Conservation (phyloP, 1,140 invertebrate genomes). For the Lasaia peninsularis region DNA sequence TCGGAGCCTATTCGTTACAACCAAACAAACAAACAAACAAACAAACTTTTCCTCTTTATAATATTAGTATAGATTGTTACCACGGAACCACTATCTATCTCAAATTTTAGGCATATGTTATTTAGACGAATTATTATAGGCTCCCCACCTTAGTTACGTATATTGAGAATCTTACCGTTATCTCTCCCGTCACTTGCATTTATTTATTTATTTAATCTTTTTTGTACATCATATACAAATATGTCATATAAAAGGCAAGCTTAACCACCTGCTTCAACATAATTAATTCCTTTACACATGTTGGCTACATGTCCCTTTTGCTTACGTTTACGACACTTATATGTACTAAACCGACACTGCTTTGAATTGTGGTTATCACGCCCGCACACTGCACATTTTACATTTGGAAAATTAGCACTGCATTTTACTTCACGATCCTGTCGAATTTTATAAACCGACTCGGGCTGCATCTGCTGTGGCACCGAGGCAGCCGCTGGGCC, state of each 20-base stretch:
- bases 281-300: slow-evolving; percentile 27
- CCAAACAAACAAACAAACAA: too few relatives aligned
- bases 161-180: slow-evolving; percentile 27
- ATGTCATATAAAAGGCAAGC: too few relatives aligned
- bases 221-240: too few relatives aligned
- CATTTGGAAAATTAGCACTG: too few relatives aligned
- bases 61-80: too few relatives aligned
- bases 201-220: too few relatives aligned
- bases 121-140: slow-evolving; percentile 23
- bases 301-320: slow-evolving; percentile 24
- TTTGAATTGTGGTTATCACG: slow-evolving; percentile 23
- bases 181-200: slow-evolving; percentile 21
- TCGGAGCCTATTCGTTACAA: too few relatives aligned
- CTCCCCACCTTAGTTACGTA: slow-evolving; percentile 24
- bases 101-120: slow-evolving; percentile 21
- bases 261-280: slow-evolving; percentile 16
- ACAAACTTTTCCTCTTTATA: too few relatives aligned
- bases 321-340: slow-evolving; percentile 35
- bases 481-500: slow-evolving; percentile 4
- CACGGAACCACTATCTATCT: slow-evolving; percentile 37
- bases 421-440: too few relatives aligned
- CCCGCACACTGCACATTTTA: slow-evolving; percentile 26
- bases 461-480: neutral
- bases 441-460: too few relatives aligned
- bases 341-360: slow-evolving; percentile 32